Base-by-base conservation (phyloP, 2,797 vertebrate species). In the Phalloptychus januarius region DNA sequence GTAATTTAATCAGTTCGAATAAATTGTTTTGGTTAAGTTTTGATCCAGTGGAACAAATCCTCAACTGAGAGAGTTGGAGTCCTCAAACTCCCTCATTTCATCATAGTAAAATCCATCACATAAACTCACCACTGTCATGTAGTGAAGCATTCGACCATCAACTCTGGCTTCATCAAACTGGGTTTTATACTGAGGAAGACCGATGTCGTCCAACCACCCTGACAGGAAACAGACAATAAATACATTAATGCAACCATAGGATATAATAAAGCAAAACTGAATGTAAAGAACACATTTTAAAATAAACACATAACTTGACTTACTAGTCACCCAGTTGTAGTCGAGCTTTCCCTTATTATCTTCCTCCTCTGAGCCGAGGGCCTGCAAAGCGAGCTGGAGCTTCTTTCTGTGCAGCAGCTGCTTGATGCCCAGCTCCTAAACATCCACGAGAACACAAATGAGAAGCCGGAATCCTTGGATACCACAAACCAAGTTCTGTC, bases 151-250 rank as follows among this genome's bases (percentile, higher is more conserved):
- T 79, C 97, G 95, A 1, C 98, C 98, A 0, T 99, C 98, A 61
- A 99, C 96, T 77, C 97, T 96, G 0, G 96, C 98, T 87, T 99
- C 98, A 83, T 99, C 98, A 94, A 99, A 99, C 94, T 99, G 98
- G 23, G 97, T 99, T 94, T 99, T 99, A 71, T 99, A 99, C 90
- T 99, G 98, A 52, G 98, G 98, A 56, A 99, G 96, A 7, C 98
- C 98, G 4, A 99, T 99, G 84, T 99, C 98, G 89, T 99, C 98
- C 92, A 99, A 91, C 98, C 98, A 99, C 75, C 98, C 98, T 99
- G 86, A 46, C 52, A 38, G 50, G 54, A 79, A 42, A 54, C 25
- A 18, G 33, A 77, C 15, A 77, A 82, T 1, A 1, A 81, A 52
- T 50, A 42, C 8, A 61, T 73, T 20, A 56, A 46, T 11, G 6